A percentile compares a stretch with the other conserved stretches of the same genome.
phyloP scores from a whole-genome alignment of 2,113 vertebrate species.

The Deroptyus accipitrinus region DNA sequence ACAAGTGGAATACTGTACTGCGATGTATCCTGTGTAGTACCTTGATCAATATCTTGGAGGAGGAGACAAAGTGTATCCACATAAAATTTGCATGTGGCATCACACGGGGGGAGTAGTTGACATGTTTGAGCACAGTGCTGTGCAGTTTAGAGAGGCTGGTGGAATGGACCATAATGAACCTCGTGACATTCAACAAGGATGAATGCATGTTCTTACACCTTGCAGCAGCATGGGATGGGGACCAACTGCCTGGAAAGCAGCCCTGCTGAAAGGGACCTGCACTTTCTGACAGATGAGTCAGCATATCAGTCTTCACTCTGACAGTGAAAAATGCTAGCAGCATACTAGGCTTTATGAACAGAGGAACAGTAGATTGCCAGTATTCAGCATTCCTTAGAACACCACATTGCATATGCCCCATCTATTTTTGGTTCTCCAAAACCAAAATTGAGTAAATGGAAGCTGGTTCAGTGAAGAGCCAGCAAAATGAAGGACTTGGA shows the following conservation, averaged over 20 bases:
- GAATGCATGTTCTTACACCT: rapidly evolving
- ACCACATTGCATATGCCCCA: background rate
- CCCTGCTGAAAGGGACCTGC: background rate
- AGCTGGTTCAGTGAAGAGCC: background rate
- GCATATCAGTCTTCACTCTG: background rate
- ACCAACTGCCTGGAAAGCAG: background rate
- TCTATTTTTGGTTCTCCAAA: background rate
- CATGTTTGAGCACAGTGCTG: rapidly evolving
- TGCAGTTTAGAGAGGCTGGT: background rate
- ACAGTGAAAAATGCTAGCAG: background rate
- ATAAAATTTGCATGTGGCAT: background rate
- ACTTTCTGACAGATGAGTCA: background rate
- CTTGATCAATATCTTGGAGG: background rate
- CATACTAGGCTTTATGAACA: background rate
- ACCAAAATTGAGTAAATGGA: background rate
- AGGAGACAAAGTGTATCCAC: background rate
- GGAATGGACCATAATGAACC: background rate
- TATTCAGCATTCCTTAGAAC: background rate
- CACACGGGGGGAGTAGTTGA: rapidly evolving
- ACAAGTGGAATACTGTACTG: background rate
- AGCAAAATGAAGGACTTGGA: background rate
- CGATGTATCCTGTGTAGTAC: background rate
- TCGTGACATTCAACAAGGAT: rapidly evolving
- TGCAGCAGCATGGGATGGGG: background rate
- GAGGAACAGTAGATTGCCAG: background rate